Conservation (phyloP, 1,140 invertebrate genomes). For the Ips nitidus region DNA sequence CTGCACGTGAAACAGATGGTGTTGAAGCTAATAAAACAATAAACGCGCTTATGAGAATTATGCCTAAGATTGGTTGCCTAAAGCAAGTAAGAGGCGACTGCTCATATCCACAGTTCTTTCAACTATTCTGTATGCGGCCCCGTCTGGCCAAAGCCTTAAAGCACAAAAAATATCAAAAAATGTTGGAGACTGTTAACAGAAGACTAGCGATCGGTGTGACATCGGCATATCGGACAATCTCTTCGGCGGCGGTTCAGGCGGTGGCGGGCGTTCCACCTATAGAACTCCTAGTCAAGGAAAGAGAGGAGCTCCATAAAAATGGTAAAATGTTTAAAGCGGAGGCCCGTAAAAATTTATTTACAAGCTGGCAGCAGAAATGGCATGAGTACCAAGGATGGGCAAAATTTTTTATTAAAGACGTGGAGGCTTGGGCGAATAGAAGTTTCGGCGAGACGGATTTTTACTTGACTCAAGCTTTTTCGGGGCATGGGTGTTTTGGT, state of each 20-base stretch:
- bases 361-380: constrained; percentile 23
- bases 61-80: constrained; percentile 5
- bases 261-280: constrained; percentile 19
- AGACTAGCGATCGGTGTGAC: not conserved
- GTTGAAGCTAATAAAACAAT: not conserved
- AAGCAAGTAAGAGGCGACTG: not conserved
- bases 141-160: constrained; percentile 8
- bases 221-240: constrained; percentile 16
- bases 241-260: constrained; percentile 17
- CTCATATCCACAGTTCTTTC: not conserved
- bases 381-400: constrained; percentile 1
- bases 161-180: not conserved
- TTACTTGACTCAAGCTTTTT: not conserved
- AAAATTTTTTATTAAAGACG: not conserved
- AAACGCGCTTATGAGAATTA: constrained; percentile 2
- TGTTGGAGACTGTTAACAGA: constrained; percentile 11
- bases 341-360: no score
- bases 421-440: not conserved
- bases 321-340: not conserved
- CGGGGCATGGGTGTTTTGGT: no score
- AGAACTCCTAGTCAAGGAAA: constrained; percentile 21
- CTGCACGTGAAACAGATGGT: constrained; percentile 7
- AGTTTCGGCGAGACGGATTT: not conserved
- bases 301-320: not conserved
- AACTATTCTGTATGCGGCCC: constrained; percentile 16